phyloP scores from a whole-genome alignment of 2,888 invertebrate genomes.

The Cosmopolites sordidus region DNA sequence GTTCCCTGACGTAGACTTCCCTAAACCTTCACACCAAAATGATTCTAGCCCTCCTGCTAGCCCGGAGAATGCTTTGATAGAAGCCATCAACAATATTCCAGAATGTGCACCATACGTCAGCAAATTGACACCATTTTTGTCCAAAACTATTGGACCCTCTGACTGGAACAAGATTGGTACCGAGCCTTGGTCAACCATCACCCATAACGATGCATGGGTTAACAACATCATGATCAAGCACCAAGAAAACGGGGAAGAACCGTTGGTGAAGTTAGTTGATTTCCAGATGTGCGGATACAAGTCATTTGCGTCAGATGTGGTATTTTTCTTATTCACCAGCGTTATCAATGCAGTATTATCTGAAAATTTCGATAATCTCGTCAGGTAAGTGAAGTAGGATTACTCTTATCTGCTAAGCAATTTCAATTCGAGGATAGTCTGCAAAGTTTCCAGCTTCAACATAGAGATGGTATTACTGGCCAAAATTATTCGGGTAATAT shows the following conservation, averaged over 20 bases:
- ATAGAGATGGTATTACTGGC: too few relatives aligned
- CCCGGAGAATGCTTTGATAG: slow-evolving; percentile 2
- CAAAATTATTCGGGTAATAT: too few relatives aligned
- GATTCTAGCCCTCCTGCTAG: not conserved
- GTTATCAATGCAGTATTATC: slow-evolving; percentile 6
- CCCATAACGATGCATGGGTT: slow-evolving; percentile 16
- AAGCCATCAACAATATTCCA: slow-evolving; percentile 5
- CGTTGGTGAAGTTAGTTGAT: slow-evolving; percentile 14
- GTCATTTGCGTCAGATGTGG: slow-evolving; percentile 9
- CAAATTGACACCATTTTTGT: slow-evolving; percentile 3
- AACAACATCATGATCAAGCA: slow-evolving; percentile 19
- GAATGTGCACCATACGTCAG: slow-evolving; percentile 5
- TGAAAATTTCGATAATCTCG: slow-evolving; percentile 13
- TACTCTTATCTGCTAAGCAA: too few relatives aligned
- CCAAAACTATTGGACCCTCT: not conserved
- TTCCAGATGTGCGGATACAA: slow-evolving; percentile 14
- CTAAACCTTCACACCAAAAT: not conserved
- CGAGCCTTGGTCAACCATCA: slow-evolving; percentile 15
- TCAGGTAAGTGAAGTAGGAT: slow-evolving; percentile 12
- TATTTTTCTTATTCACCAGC: slow-evolving; percentile 19
- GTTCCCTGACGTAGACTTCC: not conserved
- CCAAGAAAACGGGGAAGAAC: slow-evolving; percentile 3
- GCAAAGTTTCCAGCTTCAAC: too few relatives aligned
- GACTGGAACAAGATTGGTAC: not conserved
- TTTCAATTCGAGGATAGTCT: too few relatives aligned